Evolutionary conservation across 2,888 invertebrate genomes (phyloP).

Genomic region (Eugnorisma glareosa): DNA sequence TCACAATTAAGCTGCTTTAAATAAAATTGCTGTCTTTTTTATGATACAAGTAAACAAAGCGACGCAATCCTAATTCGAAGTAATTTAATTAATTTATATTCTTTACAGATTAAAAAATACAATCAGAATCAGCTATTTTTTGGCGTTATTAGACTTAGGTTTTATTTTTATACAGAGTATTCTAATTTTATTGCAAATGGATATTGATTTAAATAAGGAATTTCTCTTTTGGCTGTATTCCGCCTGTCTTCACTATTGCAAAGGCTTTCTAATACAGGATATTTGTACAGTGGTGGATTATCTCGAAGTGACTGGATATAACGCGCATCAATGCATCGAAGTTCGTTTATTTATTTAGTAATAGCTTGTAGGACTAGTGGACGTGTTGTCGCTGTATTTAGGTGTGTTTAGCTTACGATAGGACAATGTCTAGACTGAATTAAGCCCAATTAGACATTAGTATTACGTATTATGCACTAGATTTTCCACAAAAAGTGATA

Average conservation of each 20-base stretch:
- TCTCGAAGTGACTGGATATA: constrained; percentile 53
- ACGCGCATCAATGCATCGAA: constrained; percentile 76
- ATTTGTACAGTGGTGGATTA: constrained; percentile 31
- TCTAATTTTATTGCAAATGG: constrained; percentile 22
- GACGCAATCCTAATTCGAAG: constrained; percentile 18
- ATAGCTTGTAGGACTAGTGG: constrained; percentile 79
- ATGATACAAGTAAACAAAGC: constrained; percentile 17
- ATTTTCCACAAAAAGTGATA: constrained; percentile 83
- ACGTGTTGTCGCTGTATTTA: constrained; percentile 80
- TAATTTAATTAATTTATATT: constrained; percentile 18
- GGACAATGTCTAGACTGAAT: constrained; percentile 89
- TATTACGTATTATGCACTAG: constrained; percentile 80
- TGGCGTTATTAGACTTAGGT: constrained; percentile 18
- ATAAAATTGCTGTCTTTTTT: constrained; percentile 25
- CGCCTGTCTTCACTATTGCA: constrained; percentile 26
- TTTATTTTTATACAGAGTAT: constrained; percentile 34
- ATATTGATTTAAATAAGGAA: constrained; percentile 31
- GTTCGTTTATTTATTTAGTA: constrained; percentile 73
- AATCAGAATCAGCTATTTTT: constrained; percentile 2
- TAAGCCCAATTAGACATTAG: constrained; percentile 86
- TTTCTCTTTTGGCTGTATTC: constrained; percentile 23
- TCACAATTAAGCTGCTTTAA: constrained; percentile 64
- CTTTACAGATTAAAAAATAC: constrained; percentile 14
- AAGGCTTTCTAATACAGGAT: constrained; percentile 30
- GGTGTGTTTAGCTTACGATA: constrained; percentile 84